Conservation (phyloP, 2,113 vertebrate species). For the Toxotes chatareus region DNA sequence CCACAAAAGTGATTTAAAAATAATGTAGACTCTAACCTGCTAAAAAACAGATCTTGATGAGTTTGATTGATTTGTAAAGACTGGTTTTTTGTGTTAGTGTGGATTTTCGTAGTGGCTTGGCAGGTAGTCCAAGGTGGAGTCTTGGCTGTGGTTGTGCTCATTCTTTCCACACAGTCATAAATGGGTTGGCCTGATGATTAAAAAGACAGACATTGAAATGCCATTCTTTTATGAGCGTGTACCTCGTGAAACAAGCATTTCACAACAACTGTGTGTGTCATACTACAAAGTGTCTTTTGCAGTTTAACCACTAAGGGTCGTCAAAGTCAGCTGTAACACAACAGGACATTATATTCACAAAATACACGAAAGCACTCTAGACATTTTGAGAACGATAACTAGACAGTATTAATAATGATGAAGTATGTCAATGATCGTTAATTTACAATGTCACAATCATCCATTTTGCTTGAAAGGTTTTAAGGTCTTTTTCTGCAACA, state of each 20-base stretch:
- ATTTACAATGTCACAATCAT: not conserved
- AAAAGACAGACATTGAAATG: not conserved
- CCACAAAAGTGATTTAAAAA: not conserved
- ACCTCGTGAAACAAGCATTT: not conserved
- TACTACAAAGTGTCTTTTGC: not conserved
- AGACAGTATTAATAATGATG: not conserved
- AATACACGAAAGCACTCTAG: too few relatives aligned
- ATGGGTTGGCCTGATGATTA: slow-evolving; percentile 60
- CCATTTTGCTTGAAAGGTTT: too few relatives aligned
- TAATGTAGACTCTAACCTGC: slow-evolving; percentile 26
- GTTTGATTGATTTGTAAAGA: slow-evolving; percentile 49
- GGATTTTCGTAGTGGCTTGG: not conserved
- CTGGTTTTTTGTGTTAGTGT: not conserved
- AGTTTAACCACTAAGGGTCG: not conserved
- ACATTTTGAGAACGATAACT: too few relatives aligned
- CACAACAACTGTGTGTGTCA: not conserved
- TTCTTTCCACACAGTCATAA: slow-evolving; percentile 67
- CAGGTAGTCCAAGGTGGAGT: slow-evolving; percentile 30
- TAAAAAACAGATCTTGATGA: not conserved
- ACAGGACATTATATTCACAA: too few relatives aligned
- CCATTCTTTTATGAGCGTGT: not conserved
- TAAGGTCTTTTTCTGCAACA: not conserved
- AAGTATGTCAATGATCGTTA: not conserved
- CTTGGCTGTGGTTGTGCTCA: slow-evolving; percentile 39
- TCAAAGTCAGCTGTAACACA: not conserved